Evolutionary conservation across 2,113 vertebrate species (phyloP), one percentile per base, ranked within the genome.

Genomic region (Narcine bancroftii): DNA sequence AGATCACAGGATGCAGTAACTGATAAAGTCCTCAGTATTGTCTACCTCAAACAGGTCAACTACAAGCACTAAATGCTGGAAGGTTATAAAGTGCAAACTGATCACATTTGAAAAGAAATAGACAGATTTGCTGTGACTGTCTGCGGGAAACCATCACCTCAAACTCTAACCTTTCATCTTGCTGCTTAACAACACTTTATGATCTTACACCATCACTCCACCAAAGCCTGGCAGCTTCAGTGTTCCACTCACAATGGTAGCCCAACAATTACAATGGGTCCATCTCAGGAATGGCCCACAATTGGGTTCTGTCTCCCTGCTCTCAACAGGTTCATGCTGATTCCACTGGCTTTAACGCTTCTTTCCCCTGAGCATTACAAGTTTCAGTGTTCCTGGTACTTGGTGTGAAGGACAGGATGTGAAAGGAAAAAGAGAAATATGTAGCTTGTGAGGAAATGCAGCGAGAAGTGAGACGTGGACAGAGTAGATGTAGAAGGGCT

Each of bases 1-100:
- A 72, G 77, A 92, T 63, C 7, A 50, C 92, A 92, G 94, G 47
- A 81, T 92, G 0, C 66, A 0, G 26, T 47, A 50, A 36, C n/a
- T 66, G 9, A 53, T 29, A 9, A n/a, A 6, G 50, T n/a, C 56
- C 81, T 85, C 50, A 60, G 36, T 36, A 72, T 15, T 0, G 3
- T 4, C 36, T 36, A 1, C 29, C 10, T 26, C 3, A 87, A 60
- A 85, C 21, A 85, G 50, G 24, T 24, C 10, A 15, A n/a, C 3
- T 50, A 81, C 24, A 47, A 26, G 50, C 7, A 66, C 9, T 85
- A 3, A n/a, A 56, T n/a, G 47, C 9, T 53, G 45, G 47, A 81
- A 50, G 72, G 72, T 13, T 75, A 75, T 15, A 39, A 33, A 75
- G 1, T n/a, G n/a, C 72, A 75, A 17, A 17, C 72, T 39, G 13